Base-by-base conservation (phyloP, 2,888 invertebrate species). In the Xanthostigma xanthostigma region DNA sequence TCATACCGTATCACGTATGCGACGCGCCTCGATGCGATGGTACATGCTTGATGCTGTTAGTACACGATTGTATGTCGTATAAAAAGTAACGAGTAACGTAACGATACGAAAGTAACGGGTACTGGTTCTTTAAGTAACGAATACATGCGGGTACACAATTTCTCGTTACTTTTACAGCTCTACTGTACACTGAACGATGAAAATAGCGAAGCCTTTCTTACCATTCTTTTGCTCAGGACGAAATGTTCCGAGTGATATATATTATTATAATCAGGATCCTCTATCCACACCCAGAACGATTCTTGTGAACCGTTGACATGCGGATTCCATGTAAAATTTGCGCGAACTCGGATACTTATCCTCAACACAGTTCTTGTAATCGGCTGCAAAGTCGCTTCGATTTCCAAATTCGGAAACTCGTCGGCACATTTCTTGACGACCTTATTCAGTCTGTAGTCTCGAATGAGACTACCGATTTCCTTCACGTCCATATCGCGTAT, bases 271-370 rank as follows among this genome's bases (percentile, higher is more conserved):
- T 90, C 89, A 0, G 95, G 88, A 68, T 98, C 96, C 65, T 97
- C 96, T 35, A 99, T 87, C 93, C 97, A 96, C 51, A 98, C 79
- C 89, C 94, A 97, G 67, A 94, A 99, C 65, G 96, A 92, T 0
- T 85, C 79, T 0, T 80, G 80, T 64, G 84, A 84, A 0, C 94
- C 91, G 62, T 96, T 94, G 43, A 93, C 77, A 56, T 77, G 81
- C 62, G 93, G 91, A 59, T 88, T 91, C 95, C 95, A 96, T 51
- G 76, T 81, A 57, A 64, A 74, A 39, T 81, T 79, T 0, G 94
- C 82, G 49, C 72, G 78, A 17, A 96, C 80, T 46, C 77, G 77
- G 11, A 96, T 74, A 50, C 83, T 78, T 55, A 97, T 87, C 59
- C 87, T 73, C 11, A 95, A 68, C 5, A 95, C 86, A 0, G 90